Base-by-base conservation (phyloP, 2,113 vertebrate species). In the Oryzias melastigma region DNA sequence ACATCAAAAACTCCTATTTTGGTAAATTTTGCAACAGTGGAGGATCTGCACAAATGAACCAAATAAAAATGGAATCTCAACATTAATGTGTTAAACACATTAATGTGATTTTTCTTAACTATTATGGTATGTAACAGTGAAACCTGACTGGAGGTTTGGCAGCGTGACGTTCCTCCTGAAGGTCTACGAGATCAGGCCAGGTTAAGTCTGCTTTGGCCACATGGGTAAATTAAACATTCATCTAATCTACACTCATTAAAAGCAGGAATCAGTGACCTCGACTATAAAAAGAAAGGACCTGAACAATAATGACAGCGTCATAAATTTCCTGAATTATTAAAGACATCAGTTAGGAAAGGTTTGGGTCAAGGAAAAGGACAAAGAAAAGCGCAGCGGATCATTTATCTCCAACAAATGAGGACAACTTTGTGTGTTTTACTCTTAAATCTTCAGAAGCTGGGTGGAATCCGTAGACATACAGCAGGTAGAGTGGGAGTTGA, bases 281-380 rank as follows among this genome's bases (percentile, higher is more conserved):
- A 48, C 44, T 20, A 44, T 46, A 27, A 49, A 62, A 45, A 55
- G 58, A 61, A 60, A 73, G 57, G 2, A 7, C 44, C 44, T 51
- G 25, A 69, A 68, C 53, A 50, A 54, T 7, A 10, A 46, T 55
- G 58, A 65, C 25, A 65, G 56, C 46, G 44, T 63, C 49, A 52
- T 41, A 73, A 60, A 75, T 57, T 68, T 58, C 35, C 53, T 77
- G 58, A 83, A 73, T 77, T 56, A 57, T 79, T 81, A 41, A 73
- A 53, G 62, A 63, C 1, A 3, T 46, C 59, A 53, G 29, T 22
- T 55, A 58, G 29, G 18, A 52, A 63, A 25, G 51, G 55, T 59
- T 16, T 29, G 47, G 56, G 59, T 65, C 62, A 53, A 29, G 25
- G 43, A 19, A 58, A 22, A 74, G 41, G 61, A 59, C 53, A 45